Base-by-base conservation (phyloP, 2,888 invertebrate genomes). In the Lacanobia oleracea region DNA sequence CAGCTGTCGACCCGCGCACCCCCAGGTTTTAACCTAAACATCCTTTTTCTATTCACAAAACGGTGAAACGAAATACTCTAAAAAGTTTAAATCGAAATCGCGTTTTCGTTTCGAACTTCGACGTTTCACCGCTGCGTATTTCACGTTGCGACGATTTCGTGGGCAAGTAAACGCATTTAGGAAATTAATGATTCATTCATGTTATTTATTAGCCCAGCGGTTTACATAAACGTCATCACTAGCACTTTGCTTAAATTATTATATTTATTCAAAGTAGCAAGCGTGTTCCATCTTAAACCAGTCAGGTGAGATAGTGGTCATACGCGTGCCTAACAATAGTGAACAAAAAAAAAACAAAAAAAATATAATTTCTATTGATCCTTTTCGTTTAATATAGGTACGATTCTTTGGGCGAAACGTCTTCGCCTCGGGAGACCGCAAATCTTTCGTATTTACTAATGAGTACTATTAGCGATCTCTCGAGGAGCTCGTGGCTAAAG, bases 31-130 rank as follows among this genome's bases (percentile, higher is more conserved):
- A 2, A 23, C 23, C 14, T 43, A 50, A 54, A 62, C 43, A 67
- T 33, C 21, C 63, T 48, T 68, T 77, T 66, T 66, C 57, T 67
- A 68, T 67, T 72, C 48, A 71, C 62, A 71, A 64, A 72, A 67
- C 43, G 56, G 56, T 12, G 18, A 61, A 77, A 54, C 57, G 51
- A 59, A 75, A 72, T 14, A 61, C 45, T 51, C n/a, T n/a, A 51
- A 61, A 66, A 81, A 75, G 66, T 84, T 84, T 72, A 72, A 78
- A 82, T 82, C 27, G 75, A 78, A 82, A 75, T 68, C 53, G 59
- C 53, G 51, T 63, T 75, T 72, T 71, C 75, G 62, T 68, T 84
- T 43, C 12, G 8, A 72, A 72, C 67, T 82, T 66, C 40, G 12
- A 70, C 62, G 67, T 72, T 66, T 43, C 27, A 10, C 54, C 48